phyloP scores from a whole-genome alignment of 2,888 invertebrate species.

The Tetranychus piercei region DNA sequence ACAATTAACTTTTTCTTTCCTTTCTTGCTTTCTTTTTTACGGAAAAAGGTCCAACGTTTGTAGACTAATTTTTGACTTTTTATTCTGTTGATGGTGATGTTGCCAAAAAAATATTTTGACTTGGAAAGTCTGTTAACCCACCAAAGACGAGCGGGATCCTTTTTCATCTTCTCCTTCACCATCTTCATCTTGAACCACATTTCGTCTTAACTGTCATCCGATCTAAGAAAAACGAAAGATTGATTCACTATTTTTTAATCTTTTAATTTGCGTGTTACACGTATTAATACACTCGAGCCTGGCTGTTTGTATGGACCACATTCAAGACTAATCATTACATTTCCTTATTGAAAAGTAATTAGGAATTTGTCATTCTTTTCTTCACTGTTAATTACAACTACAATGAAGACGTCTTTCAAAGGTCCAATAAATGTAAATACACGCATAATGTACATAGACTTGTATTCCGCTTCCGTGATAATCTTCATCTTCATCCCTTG shows the following conservation, averaged over 20 bases:
- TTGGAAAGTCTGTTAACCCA: not conserved
- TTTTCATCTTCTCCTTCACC: slow-evolving; percentile 3
- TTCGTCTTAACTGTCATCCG: not conserved
- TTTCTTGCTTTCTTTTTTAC: not conserved
- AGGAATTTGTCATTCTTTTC: not conserved
- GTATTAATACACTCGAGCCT: no score
- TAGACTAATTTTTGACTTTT: not conserved
- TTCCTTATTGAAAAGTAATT: not conserved
- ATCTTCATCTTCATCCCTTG: not conserved
- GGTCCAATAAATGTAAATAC: no score
- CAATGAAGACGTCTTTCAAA: not conserved
- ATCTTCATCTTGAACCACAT: not conserved
- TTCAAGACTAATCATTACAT: not conserved
- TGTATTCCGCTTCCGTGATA: not conserved
- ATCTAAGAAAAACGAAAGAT: not conserved
- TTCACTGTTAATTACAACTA: not conserved
- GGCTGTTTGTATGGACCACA: no score
- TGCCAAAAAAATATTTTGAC: not conserved
- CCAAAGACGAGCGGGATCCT: not conserved
- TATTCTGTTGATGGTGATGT: not conserved
- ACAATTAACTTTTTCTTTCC: not conserved
- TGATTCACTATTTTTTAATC: not conserved
- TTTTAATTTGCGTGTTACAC: no score
- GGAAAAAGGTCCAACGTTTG: not conserved
- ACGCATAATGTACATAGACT: no score